Conservation (phyloP, 2,797 vertebrate genomes). For the Mormyrus proboscirostris region DNA sequence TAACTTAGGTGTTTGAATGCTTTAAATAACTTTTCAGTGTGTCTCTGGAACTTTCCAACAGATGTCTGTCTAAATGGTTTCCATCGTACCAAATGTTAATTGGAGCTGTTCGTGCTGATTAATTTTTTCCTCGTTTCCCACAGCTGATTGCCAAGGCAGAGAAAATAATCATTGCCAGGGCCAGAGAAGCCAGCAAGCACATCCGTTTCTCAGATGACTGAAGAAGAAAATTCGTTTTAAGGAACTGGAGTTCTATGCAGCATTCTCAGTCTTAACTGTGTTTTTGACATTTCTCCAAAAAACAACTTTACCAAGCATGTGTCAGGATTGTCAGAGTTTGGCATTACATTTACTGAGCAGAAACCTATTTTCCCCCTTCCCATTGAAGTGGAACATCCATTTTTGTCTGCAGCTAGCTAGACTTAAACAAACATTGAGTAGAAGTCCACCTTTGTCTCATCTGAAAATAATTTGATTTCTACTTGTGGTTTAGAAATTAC, state of each 20-base stretch:
- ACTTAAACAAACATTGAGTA: neutral
- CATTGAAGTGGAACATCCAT: neutral
- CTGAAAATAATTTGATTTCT: neutral
- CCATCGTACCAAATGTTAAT: neutral
- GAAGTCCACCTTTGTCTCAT: neutral
- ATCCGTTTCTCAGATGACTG: slow-evolving; percentile 79
- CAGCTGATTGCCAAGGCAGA: slow-evolving; percentile 92
- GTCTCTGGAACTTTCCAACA: neutral
- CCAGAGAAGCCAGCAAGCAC: slow-evolving; percentile 81
- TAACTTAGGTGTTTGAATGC: neutral
- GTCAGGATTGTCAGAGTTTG: neutral
- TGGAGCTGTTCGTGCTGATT: neutral
- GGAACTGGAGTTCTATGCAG: neutral
- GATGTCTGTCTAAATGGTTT: neutral
- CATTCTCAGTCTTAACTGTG: neutral
- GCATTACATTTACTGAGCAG: neutral
- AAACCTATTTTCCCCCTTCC: neutral
- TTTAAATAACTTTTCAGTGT: neutral
- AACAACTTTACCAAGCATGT: neutral
- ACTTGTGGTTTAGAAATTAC: neutral
- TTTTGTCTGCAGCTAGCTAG: neutral
- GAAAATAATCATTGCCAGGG: slow-evolving; percentile 79
- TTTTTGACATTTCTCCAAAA: neutral
- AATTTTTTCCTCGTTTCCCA: slow-evolving; percentile 26
- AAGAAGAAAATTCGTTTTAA: slow-evolving; percentile 26